Conservation (phyloP, 2,113 vertebrate genomes). For the Hippocampus abdominalis region DNA sequence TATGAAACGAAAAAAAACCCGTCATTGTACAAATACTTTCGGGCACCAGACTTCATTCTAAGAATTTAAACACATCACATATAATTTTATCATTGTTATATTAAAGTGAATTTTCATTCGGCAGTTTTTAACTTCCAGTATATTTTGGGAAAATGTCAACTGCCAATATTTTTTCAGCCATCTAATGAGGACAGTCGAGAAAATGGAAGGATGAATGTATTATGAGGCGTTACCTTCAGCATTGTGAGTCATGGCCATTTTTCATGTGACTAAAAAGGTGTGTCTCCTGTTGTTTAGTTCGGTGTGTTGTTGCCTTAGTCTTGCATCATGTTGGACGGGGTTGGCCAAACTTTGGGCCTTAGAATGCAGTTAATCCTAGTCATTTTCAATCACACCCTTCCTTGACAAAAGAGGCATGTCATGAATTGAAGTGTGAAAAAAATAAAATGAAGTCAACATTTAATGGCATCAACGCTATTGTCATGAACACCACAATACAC, state of each 20-base stretch:
- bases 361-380: not conserved
- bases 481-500: conserved; percentile 67
- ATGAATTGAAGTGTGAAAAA: not conserved
- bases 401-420: not conserved
- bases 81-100: too few species aligned
- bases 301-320: not conserved
- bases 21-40: not conserved
- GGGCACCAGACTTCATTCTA: not conserved
- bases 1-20: not conserved
- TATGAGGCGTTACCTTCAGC: not conserved
- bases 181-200: too few species aligned
- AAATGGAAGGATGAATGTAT: not conserved
- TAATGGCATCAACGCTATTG: conserved; percentile 55
- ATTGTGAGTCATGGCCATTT: not conserved
- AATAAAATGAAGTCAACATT: not conserved
- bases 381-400: not conserved
- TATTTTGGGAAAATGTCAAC: too few species aligned
- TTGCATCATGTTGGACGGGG: not conserved
- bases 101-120: too few species aligned
- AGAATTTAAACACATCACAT: too few species aligned
- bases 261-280: not conserved
- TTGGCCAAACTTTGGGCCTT: not conserved
- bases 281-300: not conserved
- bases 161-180: too few species aligned
- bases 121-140: too few species aligned